Conservation (phyloP, 2,888 invertebrate species). For the Cyrtodaria siliqua region DNA sequence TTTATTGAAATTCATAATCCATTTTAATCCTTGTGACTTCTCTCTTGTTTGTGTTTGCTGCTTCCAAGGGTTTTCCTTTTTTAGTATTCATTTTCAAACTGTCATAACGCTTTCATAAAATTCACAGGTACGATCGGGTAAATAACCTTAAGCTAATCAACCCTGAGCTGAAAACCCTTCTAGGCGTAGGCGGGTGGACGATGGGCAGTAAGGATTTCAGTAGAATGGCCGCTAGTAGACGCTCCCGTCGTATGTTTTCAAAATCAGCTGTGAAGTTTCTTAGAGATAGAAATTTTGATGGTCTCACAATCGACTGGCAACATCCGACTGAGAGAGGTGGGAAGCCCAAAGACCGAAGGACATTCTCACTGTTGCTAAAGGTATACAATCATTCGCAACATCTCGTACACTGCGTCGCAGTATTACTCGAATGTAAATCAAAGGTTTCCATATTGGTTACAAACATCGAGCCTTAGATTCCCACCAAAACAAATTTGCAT, state of each 20-base stretch:
- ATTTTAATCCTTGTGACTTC: too few relatives aligned
- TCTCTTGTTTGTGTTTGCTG: too few relatives aligned
- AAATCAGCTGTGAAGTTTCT: conserved; percentile 42
- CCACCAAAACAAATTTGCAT: too few relatives aligned
- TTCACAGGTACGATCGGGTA: conserved; percentile 46
- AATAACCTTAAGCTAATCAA: conserved; percentile 55
- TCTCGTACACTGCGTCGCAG: too few relatives aligned
- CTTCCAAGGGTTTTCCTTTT: not conserved
- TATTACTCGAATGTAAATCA: too few relatives aligned
- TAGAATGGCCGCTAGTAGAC: conserved; percentile 35
- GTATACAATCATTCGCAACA: too few relatives aligned
- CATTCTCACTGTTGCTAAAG: conserved; percentile 52
- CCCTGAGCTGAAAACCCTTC: conserved; percentile 91
- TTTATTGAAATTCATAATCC: too few relatives aligned
- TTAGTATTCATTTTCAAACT: not conserved
- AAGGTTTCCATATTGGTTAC: too few relatives aligned
- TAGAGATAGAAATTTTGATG: conserved; percentile 53
- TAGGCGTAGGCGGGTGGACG: conserved; percentile 97
- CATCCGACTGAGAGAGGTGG: conserved; percentile 59
- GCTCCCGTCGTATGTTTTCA: conserved; percentile 36
- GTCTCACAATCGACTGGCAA: conserved; percentile 62
- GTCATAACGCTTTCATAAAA: not conserved
- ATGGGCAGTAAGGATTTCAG: conserved; percentile 90
- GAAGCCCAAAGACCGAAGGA: conserved; percentile 30
- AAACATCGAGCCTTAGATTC: too few relatives aligned